phyloP scores from a whole-genome alignment of 2,888 invertebrate species.

The Lasioglossum leucozonium region DNA sequence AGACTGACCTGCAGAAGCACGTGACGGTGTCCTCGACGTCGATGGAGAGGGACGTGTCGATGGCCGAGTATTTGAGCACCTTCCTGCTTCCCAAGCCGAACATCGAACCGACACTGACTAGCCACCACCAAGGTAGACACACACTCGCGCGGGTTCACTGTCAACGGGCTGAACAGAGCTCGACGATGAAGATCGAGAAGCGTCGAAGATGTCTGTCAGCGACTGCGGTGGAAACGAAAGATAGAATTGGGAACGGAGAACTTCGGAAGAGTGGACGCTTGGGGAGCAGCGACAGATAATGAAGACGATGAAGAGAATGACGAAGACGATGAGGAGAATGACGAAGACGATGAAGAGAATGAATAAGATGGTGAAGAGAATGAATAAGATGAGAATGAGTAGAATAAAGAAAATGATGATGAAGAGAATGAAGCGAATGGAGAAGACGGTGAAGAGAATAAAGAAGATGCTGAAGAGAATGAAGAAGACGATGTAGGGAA shows the following conservation, averaged over 20 bases:
- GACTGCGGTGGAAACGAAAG: background rate
- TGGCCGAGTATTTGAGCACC: conserved; percentile 82
- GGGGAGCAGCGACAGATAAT: background rate
- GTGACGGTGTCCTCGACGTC: conserved; percentile 91
- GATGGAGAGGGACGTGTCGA: conserved; percentile 86
- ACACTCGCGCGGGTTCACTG: conserved; percentile 12
- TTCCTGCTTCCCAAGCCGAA: conserved; percentile 79
- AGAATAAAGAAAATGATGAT: too few species aligned
- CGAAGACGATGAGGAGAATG: background rate
- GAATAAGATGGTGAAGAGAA: too few species aligned
- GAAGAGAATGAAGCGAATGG: background rate
- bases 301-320: background rate
- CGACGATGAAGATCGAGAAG: background rate
- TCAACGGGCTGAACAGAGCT: background rate
- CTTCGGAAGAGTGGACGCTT: background rate
- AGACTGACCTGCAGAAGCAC: conserved; percentile 91
- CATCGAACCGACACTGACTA: conserved; percentile 64
- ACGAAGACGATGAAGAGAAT: background rate
- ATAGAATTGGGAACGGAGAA: background rate
- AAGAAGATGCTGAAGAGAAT: too few species aligned
- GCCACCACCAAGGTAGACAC: conserved; percentile 6
- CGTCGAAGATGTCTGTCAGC: background rate
- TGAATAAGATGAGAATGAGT: too few species aligned
- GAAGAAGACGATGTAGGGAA: background rate
- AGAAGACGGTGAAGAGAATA: too few species aligned